Evolutionary conservation across 2,888 invertebrate genomes (phyloP), one percentile per base, ranked within the genome.

Genomic region (Melipona bicolor): DNA sequence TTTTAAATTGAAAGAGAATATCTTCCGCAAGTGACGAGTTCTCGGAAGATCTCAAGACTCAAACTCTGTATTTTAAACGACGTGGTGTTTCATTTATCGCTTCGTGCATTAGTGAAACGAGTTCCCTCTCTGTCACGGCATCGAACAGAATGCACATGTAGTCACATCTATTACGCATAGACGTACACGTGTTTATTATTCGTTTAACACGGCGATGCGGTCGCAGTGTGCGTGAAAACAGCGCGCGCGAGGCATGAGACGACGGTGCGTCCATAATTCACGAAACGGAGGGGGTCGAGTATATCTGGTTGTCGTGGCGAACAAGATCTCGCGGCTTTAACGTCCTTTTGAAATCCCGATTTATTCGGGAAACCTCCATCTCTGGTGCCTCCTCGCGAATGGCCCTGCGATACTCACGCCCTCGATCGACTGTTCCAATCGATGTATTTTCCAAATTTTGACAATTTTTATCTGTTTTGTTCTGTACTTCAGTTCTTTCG

Each of bases 131-230:
- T 0, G 43, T 43, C 43, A 43, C 43, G 32, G 43, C 43, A 43
- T 54, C 11, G 64, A 59, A n/a, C 56, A 24, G 27, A 15, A 62
- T 27, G 36, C 62, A 9, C 56, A 11, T 43, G 64, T 50, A 52
- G 71, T 32, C 78, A 70, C 78, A 77, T 79, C 75, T 77, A 84
- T 85, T 73, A 84, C 78, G 70, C 81, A 79, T 77, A 83, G 69
- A 56, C 72, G 71, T 67, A 79, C 81, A 79, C 83, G 83, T 87
- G 85, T 86, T 84, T 82, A 82, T 82, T 82, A 73, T 82, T 82
- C 84, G 84, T 82, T 82, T 75, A 84, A 68, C 77, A 68, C 59
- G 56, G 32, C 24, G 50, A 32, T 27, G 32, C 56, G 59, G 17
- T 19, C 52, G n/a, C 56, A n/a, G 54, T 71, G 43, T 49, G 73